Conservation (phyloP, 2,113 vertebrate genomes). For the Thermophis baileyi region DNA sequence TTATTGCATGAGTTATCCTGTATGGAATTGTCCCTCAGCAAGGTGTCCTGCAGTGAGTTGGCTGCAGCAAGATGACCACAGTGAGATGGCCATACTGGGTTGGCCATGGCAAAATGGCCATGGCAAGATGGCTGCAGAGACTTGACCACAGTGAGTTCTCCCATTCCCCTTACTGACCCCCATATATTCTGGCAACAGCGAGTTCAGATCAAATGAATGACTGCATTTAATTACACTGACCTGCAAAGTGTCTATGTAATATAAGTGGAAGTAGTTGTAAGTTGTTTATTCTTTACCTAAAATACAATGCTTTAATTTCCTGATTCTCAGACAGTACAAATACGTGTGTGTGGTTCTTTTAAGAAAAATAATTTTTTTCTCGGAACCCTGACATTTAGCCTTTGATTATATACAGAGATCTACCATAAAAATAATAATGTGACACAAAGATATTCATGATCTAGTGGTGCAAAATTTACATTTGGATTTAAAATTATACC, state of each 20-base stretch:
- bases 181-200: neutral
- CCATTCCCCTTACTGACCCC: neutral
- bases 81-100: neutral
- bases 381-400: too few species aligned
- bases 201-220: neutral
- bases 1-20: too few species aligned
- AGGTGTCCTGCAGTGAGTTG: neutral
- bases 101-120: neutral
- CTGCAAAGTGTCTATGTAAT: neutral
- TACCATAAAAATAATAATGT: neutral
- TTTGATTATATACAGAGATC: neutral
- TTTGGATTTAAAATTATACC: neutral
- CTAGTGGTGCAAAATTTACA: neutral
- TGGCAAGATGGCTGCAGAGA: neutral
- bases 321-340: neutral
- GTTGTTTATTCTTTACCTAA: neutral
- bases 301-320: neutral
- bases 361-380: neutral
- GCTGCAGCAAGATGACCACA: neutral
- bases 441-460: fast-evolving
- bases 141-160: neutral
- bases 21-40: neutral
- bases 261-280: neutral
- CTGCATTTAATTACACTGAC: neutral
- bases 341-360: neutral